Evolutionary conservation across 2,113 vertebrate species (phyloP), one percentile per base, ranked within the genome.

Genomic region (Catharus minimus): DNA sequence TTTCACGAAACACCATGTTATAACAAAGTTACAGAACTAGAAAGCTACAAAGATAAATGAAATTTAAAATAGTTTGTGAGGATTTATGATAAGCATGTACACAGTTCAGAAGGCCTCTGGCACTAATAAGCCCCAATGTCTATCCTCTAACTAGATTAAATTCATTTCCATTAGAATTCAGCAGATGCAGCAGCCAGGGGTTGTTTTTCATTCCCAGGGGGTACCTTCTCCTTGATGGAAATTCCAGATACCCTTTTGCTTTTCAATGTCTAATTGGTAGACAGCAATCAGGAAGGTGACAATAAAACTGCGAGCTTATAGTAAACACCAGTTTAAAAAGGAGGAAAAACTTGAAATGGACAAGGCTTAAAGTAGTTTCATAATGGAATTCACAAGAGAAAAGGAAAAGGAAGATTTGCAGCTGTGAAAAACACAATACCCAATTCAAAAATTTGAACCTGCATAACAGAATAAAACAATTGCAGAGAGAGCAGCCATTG

Each of bases 151-250:
- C 86, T 61, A 85, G 71, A 91, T 94, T 87, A 89, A 89, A 90
- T 79, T 92, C 1, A 79, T 91, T 92, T 87, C 62, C 71, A 82
- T 89, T 91, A 87, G 74, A 89, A 89, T 75, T 89, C 94, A 94
- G 81, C 74, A 94, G 87, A 92, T 82, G 74, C 62, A 85, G 41
- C 38, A 87, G 66, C 62, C 43, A 50, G 53, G 52, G 80, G 30
- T 52, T 81, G 62, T 30, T 94, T 92, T 88, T 86, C 73, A 52
- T 67, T 90, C 84, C 89, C 66, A 52, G 46, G 53, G 56, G 62
- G 24, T 75, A 46, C 66, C 75, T 94, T 64, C 72, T 80, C 47
- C 27, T 41, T 83, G 65, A 56, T 36, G 80, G 82, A 56, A 88
- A 90, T 49, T 66, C 75, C 72, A 86, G 85, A 80, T 44, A 81